Base-by-base conservation (phyloP, 2,888 invertebrate genomes). In the Apotomis capreana region DNA sequence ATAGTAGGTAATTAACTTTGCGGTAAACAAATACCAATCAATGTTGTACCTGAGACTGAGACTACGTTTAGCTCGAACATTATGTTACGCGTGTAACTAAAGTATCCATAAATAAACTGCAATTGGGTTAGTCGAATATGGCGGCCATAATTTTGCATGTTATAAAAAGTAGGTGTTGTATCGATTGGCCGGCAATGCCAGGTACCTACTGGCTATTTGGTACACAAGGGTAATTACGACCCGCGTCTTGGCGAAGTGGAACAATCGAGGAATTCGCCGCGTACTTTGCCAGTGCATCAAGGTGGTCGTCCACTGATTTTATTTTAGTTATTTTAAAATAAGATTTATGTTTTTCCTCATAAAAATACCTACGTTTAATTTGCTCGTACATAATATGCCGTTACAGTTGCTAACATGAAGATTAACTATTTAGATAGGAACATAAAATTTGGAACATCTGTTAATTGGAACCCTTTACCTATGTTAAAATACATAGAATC, bases 241-340 rank as follows among this genome's bases (percentile, higher is more conserved):
- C 51, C 40, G 57, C 71, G 71, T 71, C 78, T 79, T 78, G 79
- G 78, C 78, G 79, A 84, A 84, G 78, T 84, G 68, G 82, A 82
- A 80, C 82, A 78, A 80, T 78, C 74, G 76, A 78, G 82, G 80
- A 83, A 83, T 84, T 86, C 83, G 79, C 81, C 75, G 80, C 78
- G 79, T 79, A 40, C 77, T 74, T 76, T 70, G 73, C 64, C 74
- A 49, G 26, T 26, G 44, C 52, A 55, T 15, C 54, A 55, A 44
- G 54, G 55, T 37, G 57, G 36, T 57, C 9, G 5, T 36, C 51
- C 8, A 51, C 49, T 10, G 44, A 44, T 44, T 44, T 9, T 49
- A 49, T 9, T 8, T 49, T 3, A 49, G 49, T 49, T 49, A 49
- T 0, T 49, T 49, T 49, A 9, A 49, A 49, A 49, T 10, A 26